Evolutionary conservation across 2,888 invertebrate species (phyloP).

Genomic region (Carabus problematicus): DNA sequence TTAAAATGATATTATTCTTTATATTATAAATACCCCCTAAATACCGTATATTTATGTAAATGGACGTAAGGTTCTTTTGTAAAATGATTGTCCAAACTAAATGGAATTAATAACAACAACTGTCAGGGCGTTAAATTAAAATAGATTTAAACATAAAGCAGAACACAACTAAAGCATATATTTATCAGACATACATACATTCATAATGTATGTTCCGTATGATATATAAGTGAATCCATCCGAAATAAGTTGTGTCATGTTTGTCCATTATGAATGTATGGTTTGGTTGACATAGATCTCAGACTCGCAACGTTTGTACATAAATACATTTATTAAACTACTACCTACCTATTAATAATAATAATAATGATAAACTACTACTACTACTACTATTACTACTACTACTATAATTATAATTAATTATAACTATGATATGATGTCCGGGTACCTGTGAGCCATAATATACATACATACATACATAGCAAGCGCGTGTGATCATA

Average conservation of each 20-base stretch:
- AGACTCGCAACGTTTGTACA: slow-evolving; percentile 22
- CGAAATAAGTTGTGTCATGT: slow-evolving; percentile 20
- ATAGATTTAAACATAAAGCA: too few relatives aligned
- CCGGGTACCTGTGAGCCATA: slow-evolving; percentile 40
- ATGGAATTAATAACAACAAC: slow-evolving; percentile 35
- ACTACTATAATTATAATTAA: slow-evolving; percentile 20
- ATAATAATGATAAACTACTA: too few relatives aligned
- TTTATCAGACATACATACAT: slow-evolving; percentile 28
- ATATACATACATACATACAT: neutral
- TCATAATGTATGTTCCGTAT: slow-evolving; percentile 33
- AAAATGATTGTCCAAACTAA: slow-evolving; percentile 31
- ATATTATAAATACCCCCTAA: slow-evolving; percentile 37
- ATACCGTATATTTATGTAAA: slow-evolving; percentile 41
- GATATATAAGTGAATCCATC: slow-evolving; percentile 22
- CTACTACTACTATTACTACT: too few relatives aligned
- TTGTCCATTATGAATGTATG: slow-evolving; percentile 40
- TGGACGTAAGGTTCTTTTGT: slow-evolving; percentile 34
- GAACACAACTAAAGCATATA: slow-evolving; percentile 6
- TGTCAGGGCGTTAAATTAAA: too few relatives aligned
- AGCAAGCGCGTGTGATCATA: neutral
- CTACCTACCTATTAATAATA: too few relatives aligned
- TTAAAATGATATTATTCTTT: slow-evolving; percentile 42
- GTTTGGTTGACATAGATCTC: slow-evolving; percentile 37
- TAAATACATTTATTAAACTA: neutral
- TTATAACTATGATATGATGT: slow-evolving; percentile 23